Evolutionary conservation across 2,888 invertebrate species (phyloP), one percentile per base, ranked within the genome.

Genomic region (Drosophila formosana): DNA sequence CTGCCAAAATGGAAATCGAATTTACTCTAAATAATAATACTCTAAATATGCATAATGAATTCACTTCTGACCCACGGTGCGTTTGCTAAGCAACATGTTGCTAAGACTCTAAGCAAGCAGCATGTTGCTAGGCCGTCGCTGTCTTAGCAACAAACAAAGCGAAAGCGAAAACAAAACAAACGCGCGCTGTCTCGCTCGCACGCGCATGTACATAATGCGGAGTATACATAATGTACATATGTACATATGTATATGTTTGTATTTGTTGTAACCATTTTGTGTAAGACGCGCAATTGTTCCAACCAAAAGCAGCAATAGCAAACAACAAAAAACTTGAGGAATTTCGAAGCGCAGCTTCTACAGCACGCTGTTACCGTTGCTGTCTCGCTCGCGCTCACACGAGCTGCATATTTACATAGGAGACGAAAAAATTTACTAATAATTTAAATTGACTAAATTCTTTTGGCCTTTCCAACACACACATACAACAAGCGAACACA

Each of bases 61-160:
- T 18, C 47, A 28, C 50, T 64, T 78, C 66, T 73, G 53, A 9
- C 64, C 72, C 60, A 68, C 73, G 47, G 57, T 67, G 64, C 67
- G 55, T 37, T 11, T 37, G 37, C 39, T 28, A 34, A 13, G 25
- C 28, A 3, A 62, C 73, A 55, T 64, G 60, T 64, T 61, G 57
- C 46, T n/a, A 49, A 41, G 11, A 11, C n/a, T n/a, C 28, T n/a
- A 37, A 9, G 13, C 23, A 28, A 7, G 63, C 78, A 60, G 28
- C 78, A 75, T 78, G 75, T 53, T 75, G 66, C 73, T 30, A 45
- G 11, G 34, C 28, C 32, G 28, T 30, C 30, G 53, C 8, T 23
- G 25, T 18, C 8, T 26, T 46, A 4, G 8, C 39, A 51, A 60
- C 13, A 26, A 25, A 18, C 30, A 53, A 62, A 57, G 25, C n/a